Evolutionary conservation across 2,888 invertebrate species (phyloP), one percentile per base, ranked within the genome.

Genomic region (Lypha dubia): DNA sequence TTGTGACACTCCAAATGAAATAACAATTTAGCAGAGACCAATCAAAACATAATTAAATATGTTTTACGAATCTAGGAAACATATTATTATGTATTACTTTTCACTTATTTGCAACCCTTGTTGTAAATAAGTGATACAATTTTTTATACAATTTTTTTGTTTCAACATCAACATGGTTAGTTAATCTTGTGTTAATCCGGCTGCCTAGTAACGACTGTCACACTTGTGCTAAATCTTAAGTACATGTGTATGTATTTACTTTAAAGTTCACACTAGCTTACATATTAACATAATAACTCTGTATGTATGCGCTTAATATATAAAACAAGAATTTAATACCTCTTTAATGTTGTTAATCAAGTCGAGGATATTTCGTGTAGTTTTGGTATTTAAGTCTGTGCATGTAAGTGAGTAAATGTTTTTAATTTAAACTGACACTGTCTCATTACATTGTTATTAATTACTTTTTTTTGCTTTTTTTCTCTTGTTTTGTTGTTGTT

Each of bases 361-460:
- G 53, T 68, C 73, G 63, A 77, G 56, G n/a, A 32, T 46, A 28
- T 68, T 1, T 8, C 35, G 11, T 67, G 60, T 60, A 53, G 53
- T 46, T 28, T 28, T 28, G 2, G 28, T 28, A 28, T 28, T 2
- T 58, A 32, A 46, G 17, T 13, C 49, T 65, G 24, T 38, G 53
- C 28, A 24, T 22, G 35, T 53, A 24, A 17, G 4, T 24, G 53
- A 46, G 51, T 75, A 41, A 73, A 56, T 65, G 68, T 67, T 75
- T 79, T 83, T 83, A 73, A 84, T 73, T 84, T 73, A 68, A 80
- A 67, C 67, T 80, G 76, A 77, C 76, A 80, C 67, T 73, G 76
- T 80, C 80, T 84, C 84, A 80, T 84, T 84, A 80, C 46, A 68
- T 68, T 80, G 76, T 77, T 80, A 77, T 80, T 83, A 83, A 75